A percentile compares a stretch with the other conserved stretches of the same genome.
Conservation (phyloP, 2,888 invertebrate species). For the Neocrepidodera transversa region DNA sequence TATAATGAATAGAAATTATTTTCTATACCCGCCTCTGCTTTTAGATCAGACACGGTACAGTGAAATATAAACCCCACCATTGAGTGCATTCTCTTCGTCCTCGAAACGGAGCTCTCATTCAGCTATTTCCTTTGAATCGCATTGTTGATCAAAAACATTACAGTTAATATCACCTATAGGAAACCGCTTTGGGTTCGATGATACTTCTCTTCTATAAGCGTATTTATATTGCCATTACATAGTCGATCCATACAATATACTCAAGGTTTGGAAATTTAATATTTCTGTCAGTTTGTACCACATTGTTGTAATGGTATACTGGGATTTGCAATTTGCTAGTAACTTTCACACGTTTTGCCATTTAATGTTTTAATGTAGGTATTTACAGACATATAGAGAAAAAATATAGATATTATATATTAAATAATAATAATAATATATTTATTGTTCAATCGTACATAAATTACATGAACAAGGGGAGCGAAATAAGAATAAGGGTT, state of each 20-base stretch:
- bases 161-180: slow-evolving; percentile 18
- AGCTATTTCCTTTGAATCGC: slow-evolving; percentile 32
- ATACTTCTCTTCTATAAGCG: not conserved
- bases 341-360: too few relatives aligned
- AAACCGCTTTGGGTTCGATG: slow-evolving; percentile 12
- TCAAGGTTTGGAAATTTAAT: slow-evolving; percentile 4
- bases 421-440: too few relatives aligned
- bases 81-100: slow-evolving; percentile 9
- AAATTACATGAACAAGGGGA: too few relatives aligned
- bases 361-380: too few relatives aligned
- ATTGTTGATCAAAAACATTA: slow-evolving; percentile 34
- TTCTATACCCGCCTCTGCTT: too few relatives aligned
- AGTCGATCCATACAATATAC: slow-evolving; percentile 4
- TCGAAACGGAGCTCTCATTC: slow-evolving; percentile 27
- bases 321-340: too few relatives aligned
- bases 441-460: too few relatives aligned
- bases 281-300: not conserved
- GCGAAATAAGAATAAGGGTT: too few relatives aligned
- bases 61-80: slow-evolving; percentile 13
- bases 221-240: slow-evolving; percentile 7
- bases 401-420: too few relatives aligned
- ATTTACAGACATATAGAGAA: too few relatives aligned
- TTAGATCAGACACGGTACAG: not conserved
- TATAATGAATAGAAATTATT: too few relatives aligned
- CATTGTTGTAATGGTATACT: too few relatives aligned